These are phyloP conservation scores for Centroberyx gerrardi DNA, from an alignment of 2,797 vertebrate species.

Conservation along the genomic window DNA sequence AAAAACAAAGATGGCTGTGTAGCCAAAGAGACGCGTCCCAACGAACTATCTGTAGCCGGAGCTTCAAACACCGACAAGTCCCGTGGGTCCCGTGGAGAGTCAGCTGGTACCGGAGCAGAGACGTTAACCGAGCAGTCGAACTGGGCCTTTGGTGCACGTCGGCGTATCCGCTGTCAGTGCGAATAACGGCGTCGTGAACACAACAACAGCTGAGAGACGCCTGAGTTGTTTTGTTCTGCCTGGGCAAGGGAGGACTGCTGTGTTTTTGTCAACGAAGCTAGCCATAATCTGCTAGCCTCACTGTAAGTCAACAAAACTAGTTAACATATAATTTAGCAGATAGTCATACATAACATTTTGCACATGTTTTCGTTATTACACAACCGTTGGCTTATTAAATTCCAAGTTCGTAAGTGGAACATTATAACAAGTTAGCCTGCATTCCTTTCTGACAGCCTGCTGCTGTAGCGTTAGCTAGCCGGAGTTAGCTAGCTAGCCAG, in stretches of 20 bases:
- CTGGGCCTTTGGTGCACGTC: conserved; percentile 66
- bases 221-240: conserved; percentile 86
- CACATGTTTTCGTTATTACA: conserved; percentile 65
- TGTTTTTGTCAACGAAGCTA: conserved; percentile 79
- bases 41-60: conserved; percentile 69
- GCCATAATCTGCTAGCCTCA: conserved; percentile 76
- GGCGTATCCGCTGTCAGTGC: conserved; percentile 79
- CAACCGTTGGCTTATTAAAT: conserved; percentile 45
- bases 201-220: conserved; percentile 78
- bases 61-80: conserved; percentile 67
- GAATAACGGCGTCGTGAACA: conserved; percentile 80
- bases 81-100: conserved; percentile 65
- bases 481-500: conserved; percentile 41
- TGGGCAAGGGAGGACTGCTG: conserved; percentile 75
- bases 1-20: conserved; percentile 91
- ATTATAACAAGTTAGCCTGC: conserved; percentile 55
- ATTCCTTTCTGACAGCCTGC: conserved; percentile 69
- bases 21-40: conserved; percentile 81
- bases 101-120: conserved; percentile 73
- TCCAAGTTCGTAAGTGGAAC: conserved; percentile 32
- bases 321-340: conserved; percentile 42
- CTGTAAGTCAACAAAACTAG: conserved; percentile 78
- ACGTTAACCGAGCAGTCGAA: conserved; percentile 66
- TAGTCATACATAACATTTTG: conserved; percentile 28
- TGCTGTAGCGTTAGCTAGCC: conserved; percentile 31